Evolutionary conservation across 2,113 vertebrate genomes (phyloP).

Genomic region (Ellobius talpinus): DNA sequence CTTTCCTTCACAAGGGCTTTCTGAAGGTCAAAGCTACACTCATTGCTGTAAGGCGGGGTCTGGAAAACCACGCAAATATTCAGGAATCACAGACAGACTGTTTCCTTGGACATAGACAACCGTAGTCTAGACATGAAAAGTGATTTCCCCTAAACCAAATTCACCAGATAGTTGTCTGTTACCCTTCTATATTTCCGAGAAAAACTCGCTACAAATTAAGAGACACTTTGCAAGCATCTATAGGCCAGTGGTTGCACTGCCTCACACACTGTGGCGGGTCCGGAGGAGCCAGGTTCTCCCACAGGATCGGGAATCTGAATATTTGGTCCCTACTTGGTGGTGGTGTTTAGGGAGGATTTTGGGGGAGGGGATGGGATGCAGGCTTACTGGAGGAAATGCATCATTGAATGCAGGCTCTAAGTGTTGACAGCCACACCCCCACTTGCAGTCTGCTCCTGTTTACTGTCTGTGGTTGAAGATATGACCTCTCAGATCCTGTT

Average conservation of each 20-base stretch:
- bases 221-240: neutral
- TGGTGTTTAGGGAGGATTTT: neutral
- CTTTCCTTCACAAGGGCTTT: constrained; percentile 8
- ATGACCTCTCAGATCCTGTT: neutral
- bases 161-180: neutral
- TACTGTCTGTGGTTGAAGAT: neutral
- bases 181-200: neutral
- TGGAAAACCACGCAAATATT: constrained; percentile 53
- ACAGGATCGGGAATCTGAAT: neutral
- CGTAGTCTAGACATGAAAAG: neutral
- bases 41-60: neutral
- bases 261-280: neutral
- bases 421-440: neutral
- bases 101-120: neutral
- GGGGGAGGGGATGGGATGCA: neutral
- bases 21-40: neutral
- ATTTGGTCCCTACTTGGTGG: neutral
- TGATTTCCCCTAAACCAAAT: neutral
- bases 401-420: neutral
- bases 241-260: neutral
- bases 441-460: neutral
- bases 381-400: neutral
- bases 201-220: neutral
- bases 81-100: neutral
- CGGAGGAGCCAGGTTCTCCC: neutral